phyloP scores from a whole-genome alignment of 2,113 vertebrate species.

The Nothoprocta perdicaria region DNA sequence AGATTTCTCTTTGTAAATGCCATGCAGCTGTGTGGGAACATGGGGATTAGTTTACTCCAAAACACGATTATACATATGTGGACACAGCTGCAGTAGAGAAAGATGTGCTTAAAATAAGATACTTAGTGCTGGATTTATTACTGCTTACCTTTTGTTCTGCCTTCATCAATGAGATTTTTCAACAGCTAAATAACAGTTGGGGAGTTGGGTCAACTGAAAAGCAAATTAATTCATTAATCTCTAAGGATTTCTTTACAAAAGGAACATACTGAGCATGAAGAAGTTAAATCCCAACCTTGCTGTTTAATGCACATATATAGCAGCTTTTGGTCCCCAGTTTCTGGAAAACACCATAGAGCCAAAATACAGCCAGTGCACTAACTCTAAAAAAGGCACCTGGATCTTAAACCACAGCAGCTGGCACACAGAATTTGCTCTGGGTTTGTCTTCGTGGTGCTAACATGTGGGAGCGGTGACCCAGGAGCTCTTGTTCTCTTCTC shows the following conservation, averaged over 20 bases:
- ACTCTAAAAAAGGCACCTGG: not conserved
- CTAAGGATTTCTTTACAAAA: not conserved
- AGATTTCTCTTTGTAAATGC: not conserved
- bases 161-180: not conserved
- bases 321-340: not conserved
- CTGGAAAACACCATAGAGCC: not conserved
- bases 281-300: not conserved
- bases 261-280: not conserved
- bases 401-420: not conserved
- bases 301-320: not conserved
- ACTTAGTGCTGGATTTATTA: not conserved
- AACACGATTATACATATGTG: not conserved
- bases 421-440: not conserved
- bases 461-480: not conserved
- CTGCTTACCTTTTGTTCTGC: not conserved
- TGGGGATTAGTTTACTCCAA: not conserved
- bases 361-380: not conserved
- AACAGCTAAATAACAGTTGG: not conserved
- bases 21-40: not conserved
- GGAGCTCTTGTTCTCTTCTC: not conserved
- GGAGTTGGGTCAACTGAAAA: not conserved
- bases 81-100: not conserved
- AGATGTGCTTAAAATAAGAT: not conserved
- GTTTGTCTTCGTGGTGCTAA: constrained; percentile 1
- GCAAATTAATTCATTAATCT: not conserved